Evolutionary conservation across 2,113 vertebrate species (phyloP), one percentile per base, ranked within the genome.

Genomic region (Pygoscelis adeliae): DNA sequence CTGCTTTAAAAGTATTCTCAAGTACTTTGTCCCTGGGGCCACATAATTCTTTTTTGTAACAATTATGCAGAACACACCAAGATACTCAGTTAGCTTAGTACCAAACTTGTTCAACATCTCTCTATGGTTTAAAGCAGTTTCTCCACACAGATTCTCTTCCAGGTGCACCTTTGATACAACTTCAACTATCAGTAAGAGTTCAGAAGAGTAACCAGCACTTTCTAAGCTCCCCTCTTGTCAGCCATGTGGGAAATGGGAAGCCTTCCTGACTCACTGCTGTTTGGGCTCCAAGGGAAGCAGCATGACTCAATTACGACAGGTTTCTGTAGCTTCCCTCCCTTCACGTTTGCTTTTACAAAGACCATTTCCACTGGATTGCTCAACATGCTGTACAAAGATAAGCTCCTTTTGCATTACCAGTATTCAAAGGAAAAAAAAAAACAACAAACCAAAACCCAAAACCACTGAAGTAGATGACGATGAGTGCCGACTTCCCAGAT

Each of bases 311-410:
- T 44, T 27, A 5, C 67, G 67, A 76, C 92, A 97, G 69, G 63
- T 80, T 94, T 95, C 91, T 93, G 93, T 58, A 90, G 88, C 81
- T 95, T 77, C 79, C 85, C 89, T 92, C 73, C 77, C 78, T 83
- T 42, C 65, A 16, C 73, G 10, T 58, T 59, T 65, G 84, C 67
- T 80, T 89, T 80, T 34, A 81, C 74, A 92, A 66, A 85, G 58
- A 42, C 50, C 71, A 55, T 95, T 96, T 87, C 87, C 67, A 74
- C 69, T 13, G n/a, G 19, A 50, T 80, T 95, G 80, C 91, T 78
- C 90, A 94, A 66, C n/a, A 10, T 5, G 49, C 72, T 40, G 73
- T 36, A 80, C 38, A 63, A 65, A 89, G 94, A 87, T 47, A 88
- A 95, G 61, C 62, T 95, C 78, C 49, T 86, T 88, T 15, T 65